Evolutionary conservation across 2,113 vertebrate species (phyloP), one percentile per base, ranked within the genome.

Genomic region (Rhinoptilus africanus): DNA sequence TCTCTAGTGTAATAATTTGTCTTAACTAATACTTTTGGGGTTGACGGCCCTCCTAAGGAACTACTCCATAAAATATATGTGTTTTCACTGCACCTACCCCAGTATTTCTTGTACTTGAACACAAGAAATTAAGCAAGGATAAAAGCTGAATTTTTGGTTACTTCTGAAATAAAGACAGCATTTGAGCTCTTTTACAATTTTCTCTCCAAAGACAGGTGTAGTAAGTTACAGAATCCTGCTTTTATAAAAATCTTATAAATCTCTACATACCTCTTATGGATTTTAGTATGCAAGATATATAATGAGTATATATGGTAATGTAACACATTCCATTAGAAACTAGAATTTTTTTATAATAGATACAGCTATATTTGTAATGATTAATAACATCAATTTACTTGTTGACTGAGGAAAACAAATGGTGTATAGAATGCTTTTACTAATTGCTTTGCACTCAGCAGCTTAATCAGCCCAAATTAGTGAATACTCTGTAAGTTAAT

Each of bases 401-500:
- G 30, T 35, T 95, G 50, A 12, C 59, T 77, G 34, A 37, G 54
- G 53, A 86, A 95, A 83, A 47, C 20, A 88, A 86, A 45, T 53
- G 43, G 34, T 28, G 22, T 67, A 37, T 37, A 11, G 34, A 56
- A 91, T 56, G 12, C 35, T 84, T 86, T 87, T 66, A 81, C 37
- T 84, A 91, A 93, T 66, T 94, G 35, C 76, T 91, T 64, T 66
- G 32, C 43, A 60, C 54, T 89, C 68, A 89, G 37, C 27, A 71
- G 37, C 37, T 78, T 89, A 89, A 96, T 95, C 72, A 96, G 50
- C 45, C 45, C 45, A 89, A 96, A 94, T 93, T 89, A 89, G 68
- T 54, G 73, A 93, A 91, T 39, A 73, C 27, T 62, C 30, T 69
- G 47, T 82, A 77, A 86, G 34, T 18, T 84, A 94, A 94, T 94